Evolutionary conservation across 2,113 vertebrate genomes (phyloP), one percentile per base, ranked within the genome.

Genomic region (Varanus komodoensis): DNA sequence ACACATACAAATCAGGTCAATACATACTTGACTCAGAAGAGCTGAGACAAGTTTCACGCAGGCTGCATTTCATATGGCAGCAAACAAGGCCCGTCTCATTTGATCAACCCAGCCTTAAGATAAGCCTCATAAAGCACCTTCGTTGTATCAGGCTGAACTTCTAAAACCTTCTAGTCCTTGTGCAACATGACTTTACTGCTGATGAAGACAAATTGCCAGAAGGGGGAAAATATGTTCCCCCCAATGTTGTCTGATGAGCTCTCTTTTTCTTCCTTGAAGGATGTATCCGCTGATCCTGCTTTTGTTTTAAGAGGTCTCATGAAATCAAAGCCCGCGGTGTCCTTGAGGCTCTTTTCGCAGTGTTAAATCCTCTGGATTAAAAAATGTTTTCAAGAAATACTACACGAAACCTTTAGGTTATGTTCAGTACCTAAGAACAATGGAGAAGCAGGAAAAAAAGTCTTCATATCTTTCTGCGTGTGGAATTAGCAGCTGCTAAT

Each of bases 321-420:
- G 71, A 75, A 86, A 86, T 54, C 11, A 27, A 75, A 74, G 84
- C 84, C 69, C 21, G 29, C 7, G 50, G 69, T 75, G 52, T 86
- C 84, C 84, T 86, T 38, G 21, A 38, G 54, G 84, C 19, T 34
- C 29, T 75, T 86, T 74, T 34, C 68, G 27, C 25, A n/a, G 48
- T 57, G 57, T 61, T 86, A 86, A 86, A 86, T 86, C 84, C 71
- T 86, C 84, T 21, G 19, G 69, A 86, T 86, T 86, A n/a, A 73
- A n/a, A 86, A 54, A 50, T 34, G 8, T 86, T 74, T 86, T 74
- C 27, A 74, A 74, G 48, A 74, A 54, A 74, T 54, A 74, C 17
- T 29, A 23, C 1, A 1, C 23, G 48, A 19, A 54, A 8, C 15
- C 17, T 86, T 54, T 21, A 4, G 17, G 11, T 57, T 25, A 34